A percentile compares a stretch with the other conserved stretches of the same genome.
phyloP scores from a whole-genome alignment of 2,888 invertebrate genomes.

The Lingula anatina region DNA sequence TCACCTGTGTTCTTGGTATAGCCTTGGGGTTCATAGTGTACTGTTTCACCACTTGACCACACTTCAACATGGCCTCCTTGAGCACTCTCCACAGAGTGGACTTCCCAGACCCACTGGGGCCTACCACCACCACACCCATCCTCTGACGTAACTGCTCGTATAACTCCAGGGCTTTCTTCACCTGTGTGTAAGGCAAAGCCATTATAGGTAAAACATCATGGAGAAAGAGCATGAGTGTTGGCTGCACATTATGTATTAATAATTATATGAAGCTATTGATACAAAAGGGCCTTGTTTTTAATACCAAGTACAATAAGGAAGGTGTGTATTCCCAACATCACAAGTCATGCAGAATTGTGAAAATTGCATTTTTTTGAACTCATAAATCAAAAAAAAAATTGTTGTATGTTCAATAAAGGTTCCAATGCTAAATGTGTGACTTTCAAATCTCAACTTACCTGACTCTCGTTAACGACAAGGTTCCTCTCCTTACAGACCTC shows the following conservation, averaged over 20 bases:
- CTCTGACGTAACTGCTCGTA: conserved; percentile 91
- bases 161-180: conserved; percentile 84
- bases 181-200: conserved; percentile 56
- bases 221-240: not conserved
- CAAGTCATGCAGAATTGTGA: no score
- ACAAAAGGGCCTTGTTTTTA: no score
- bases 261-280: no score
- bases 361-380: no score
- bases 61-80: conserved; percentile 69
- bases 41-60: conserved; percentile 66
- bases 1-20: conserved; percentile 71
- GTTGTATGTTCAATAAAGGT: no score
- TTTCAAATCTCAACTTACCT: no score
- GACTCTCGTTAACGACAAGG: conserved; percentile 66
- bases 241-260: not conserved
- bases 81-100: conserved; percentile 79
- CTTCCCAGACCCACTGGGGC: conserved; percentile 91
- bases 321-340: no score
- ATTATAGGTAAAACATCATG: not conserved
- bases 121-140: conserved; percentile 95
- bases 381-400: no score
- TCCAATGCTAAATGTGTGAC: no score
- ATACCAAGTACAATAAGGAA: no score
- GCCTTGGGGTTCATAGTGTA: conserved; percentile 91
- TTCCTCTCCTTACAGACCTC: conserved; percentile 63